Base-by-base conservation (phyloP, 2,797 vertebrate genomes). In the Centroberyx gerrardi region DNA sequence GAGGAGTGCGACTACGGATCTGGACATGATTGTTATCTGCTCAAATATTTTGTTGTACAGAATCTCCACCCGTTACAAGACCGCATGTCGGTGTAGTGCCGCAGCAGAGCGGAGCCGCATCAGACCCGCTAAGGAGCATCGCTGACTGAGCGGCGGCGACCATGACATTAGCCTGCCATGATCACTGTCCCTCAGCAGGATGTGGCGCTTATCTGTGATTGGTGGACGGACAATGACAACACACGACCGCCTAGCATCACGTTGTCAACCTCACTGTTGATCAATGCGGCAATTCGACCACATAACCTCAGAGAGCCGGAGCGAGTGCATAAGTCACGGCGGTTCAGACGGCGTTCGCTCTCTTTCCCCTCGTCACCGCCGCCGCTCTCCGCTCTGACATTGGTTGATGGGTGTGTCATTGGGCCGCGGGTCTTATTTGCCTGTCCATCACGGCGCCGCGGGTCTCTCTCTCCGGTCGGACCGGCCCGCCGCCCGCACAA, bases 371-470 rank as follows among this genome's bases (percentile, higher is more conserved):
- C 42, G 31, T 36, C 4, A 18, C 68, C 49, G 0, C 62, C 46
- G 42, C 46, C 38, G 22, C 71, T 58, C 71, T 68, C 67, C 72
- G 63, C 70, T 78, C 73, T 83, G 82, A 87, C 87, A 78, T 1
- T 1, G 49, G 58, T 81, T 88, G 90, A 93, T 88, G 85, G 86
- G 84, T 86, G 74, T 88, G 87, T 90, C 88, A 90, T 87, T 85
- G 89, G 90, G 80, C 82, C n/a, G 44, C 55, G 0, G 22, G 82
- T 80, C 84, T 89, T 87, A 91, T 87, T 87, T 22, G 65, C 74
- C 88, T 83, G 89, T 89, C 90, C 90, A 89, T 93, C 91, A 92
- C 72, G 68, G 65, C 68, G 58, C 79, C 79, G 86, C 88, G 82
- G 87, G 84, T 80, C 78, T 64, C 76, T 33, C 77, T 84, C 61